A percentile compares a stretch with the other conserved stretches of the same genome.
phyloP scores from a whole-genome alignment of 2,113 vertebrate species.

The Corvus cornix region DNA sequence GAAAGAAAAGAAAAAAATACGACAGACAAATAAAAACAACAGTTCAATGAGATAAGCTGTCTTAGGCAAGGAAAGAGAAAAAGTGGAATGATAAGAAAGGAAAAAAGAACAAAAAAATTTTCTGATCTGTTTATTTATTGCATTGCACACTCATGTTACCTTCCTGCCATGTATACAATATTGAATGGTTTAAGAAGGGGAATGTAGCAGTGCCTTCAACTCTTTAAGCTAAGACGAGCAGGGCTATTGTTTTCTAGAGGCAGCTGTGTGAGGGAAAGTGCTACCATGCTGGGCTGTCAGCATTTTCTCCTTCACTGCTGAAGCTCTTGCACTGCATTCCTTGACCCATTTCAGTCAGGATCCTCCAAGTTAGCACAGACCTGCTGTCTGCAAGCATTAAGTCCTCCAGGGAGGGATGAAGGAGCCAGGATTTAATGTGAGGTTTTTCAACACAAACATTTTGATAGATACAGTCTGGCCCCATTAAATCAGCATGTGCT shows the following conservation, averaged over 20 bases:
- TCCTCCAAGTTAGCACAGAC: not conserved
- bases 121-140: not conserved
- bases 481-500: not conserved
- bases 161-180: not conserved
- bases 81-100: not conserved
- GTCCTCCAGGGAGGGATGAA: not conserved
- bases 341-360: not conserved
- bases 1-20: not conserved
- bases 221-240: not conserved
- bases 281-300: not conserved
- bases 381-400: not conserved
- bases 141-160: not conserved
- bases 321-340: not conserved
- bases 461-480: not conserved
- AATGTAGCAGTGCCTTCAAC: not conserved
- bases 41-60: not conserved
- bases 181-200: not conserved
- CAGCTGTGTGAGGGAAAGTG: not conserved
- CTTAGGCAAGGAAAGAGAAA: not conserved
- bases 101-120: not conserved
- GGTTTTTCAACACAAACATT: not conserved
- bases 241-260: not conserved
- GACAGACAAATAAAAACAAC: not conserved
- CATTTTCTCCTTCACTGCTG: not conserved
- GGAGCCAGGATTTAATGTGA: not conserved